Evolutionary conservation across 2,797 vertebrate species (phyloP).

Genomic region (Xyrichtys novacula): DNA sequence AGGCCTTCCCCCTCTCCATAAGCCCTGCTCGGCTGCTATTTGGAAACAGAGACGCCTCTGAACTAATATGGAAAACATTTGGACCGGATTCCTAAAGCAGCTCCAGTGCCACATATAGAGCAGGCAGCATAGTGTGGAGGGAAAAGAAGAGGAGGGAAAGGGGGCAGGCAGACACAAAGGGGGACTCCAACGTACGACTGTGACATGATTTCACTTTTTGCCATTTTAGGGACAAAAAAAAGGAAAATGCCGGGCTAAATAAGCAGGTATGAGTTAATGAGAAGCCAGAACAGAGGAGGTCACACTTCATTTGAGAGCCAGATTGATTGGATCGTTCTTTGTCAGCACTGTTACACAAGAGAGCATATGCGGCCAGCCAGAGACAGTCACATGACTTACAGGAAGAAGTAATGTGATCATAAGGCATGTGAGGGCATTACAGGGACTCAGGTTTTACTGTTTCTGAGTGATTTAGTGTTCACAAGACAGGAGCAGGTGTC

Average conservation of each 20-base stretch:
- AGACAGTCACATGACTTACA: constrained; percentile 82
- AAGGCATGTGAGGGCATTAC: constrained; percentile 79
- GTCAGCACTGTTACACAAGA: constrained; percentile 78
- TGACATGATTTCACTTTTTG: constrained; percentile 19
- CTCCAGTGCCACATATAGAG: constrained; percentile 91
- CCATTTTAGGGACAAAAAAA: constrained; percentile 30
- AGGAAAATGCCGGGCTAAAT: constrained; percentile 38
- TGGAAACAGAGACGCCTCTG: constrained; percentile 88
- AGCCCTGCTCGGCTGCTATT: constrained; percentile 83
- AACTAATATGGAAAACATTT: constrained; percentile 99
- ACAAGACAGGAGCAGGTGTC: constrained; percentile 52
- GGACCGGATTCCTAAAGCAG: constrained; percentile 86
- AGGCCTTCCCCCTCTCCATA: constrained; percentile 75
- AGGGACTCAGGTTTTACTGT: constrained; percentile 44
- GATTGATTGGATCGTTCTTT: constrained; percentile 70
- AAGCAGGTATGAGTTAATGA: constrained; percentile 67
- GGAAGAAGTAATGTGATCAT: constrained; percentile 80
- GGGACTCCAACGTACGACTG: constrained; percentile 86
- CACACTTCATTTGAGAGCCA: constrained; percentile 60
- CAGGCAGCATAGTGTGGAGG: constrained; percentile 72
- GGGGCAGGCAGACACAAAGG: constrained; percentile 79
- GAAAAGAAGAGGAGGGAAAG: constrained; percentile 59
- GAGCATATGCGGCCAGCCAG: constrained; percentile 68
- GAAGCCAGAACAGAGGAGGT: constrained; percentile 63
- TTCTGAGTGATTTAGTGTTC: constrained; percentile 31